Conservation (phyloP, 2,888 invertebrate species). For the Drosophila prolongata region DNA sequence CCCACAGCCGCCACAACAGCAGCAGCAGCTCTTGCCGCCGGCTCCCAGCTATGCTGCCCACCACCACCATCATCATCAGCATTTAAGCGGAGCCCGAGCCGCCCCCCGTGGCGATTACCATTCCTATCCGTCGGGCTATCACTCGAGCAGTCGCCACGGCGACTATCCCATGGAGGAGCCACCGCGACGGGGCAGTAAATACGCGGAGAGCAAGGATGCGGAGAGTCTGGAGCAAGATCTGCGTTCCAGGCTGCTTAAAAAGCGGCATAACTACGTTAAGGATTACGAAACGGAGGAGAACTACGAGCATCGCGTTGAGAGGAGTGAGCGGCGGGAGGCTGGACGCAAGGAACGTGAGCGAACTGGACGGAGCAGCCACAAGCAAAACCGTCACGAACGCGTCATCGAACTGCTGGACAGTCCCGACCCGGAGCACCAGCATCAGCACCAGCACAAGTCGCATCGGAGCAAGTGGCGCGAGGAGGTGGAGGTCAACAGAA, state of each 20-base stretch:
- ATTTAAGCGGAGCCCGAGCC: constrained; percentile 35
- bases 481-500: constrained; percentile 39
- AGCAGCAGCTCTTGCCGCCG: constrained; percentile 50
- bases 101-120: constrained; percentile 42
- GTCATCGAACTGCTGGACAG: constrained; percentile 85
- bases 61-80: constrained; percentile 66
- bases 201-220: constrained; percentile 83
- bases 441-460: constrained; percentile 49
- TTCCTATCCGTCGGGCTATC: constrained; percentile 55
- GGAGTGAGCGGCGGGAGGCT: constrained; percentile 31
- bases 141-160: constrained; percentile 60
- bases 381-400: constrained; percentile 64
- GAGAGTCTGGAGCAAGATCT: constrained; percentile 90
- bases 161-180: constrained; percentile 64
- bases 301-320: constrained; percentile 57
- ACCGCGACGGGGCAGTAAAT: constrained; percentile 65
- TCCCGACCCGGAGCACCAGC: constrained; percentile 77
- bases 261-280: constrained; percentile 88
- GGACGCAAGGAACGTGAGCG: constrained; percentile 70
- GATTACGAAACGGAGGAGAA: constrained; percentile 80
- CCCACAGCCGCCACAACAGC: constrained; percentile 32
- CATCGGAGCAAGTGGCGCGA: constrained; percentile 73
- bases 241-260: constrained; percentile 89
- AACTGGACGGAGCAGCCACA: constrained; percentile 56
- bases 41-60: constrained; percentile 62